Percentiles rank a stretch among this genome's conserved stretches.
phyloP scores from a whole-genome alignment of 2,888 invertebrate species.

The Drosophila longiperda region DNA sequence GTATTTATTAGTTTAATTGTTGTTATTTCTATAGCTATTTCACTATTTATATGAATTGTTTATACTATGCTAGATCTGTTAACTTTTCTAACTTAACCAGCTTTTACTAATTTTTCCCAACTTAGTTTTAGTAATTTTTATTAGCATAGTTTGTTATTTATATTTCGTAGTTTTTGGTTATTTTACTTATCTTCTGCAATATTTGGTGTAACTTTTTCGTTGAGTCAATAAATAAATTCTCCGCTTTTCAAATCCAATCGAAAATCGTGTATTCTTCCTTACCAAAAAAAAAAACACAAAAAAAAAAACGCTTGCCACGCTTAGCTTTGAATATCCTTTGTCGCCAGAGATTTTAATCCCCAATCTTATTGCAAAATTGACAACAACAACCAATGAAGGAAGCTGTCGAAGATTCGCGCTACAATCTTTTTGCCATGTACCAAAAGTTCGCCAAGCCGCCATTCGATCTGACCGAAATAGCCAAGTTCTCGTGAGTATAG shows the following conservation, averaged over 20 bases:
- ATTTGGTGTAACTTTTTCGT: conserved; percentile 62
- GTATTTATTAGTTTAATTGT: conserved; percentile 24
- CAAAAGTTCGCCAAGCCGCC: conserved; percentile 85
- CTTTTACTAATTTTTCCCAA: not conserved
- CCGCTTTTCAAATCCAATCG: conserved; percentile 45
- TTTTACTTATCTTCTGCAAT: conserved; percentile 53
- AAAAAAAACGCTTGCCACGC: conserved; percentile 36
- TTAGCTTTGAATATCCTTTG: conserved; percentile 8
- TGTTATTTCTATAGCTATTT: conserved; percentile 19
- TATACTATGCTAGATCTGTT: not conserved
- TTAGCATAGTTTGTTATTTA: conserved; percentile 35
- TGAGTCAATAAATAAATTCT: conserved; percentile 60
- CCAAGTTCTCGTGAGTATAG: conserved; percentile 83
- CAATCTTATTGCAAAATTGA: conserved; percentile 39
- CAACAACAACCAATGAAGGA: conserved; percentile 70
- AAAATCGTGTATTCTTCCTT: conserved; percentile 66
- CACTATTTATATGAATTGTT: not conserved
- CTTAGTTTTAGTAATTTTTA: conserved; percentile 3
- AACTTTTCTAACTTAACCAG: not conserved
- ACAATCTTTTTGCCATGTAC: conserved; percentile 85
- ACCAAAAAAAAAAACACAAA: conserved; percentile 22
- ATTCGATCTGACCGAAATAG: conserved; percentile 83
- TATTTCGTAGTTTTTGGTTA: conserved; percentile 38
- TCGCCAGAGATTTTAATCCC: conserved; percentile 43
- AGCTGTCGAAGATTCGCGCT: conserved; percentile 83